These are phyloP conservation scores for Tauraco erythrolophus DNA, from an alignment of 2,113 vertebrate species.

Conservation along the genomic window DNA sequence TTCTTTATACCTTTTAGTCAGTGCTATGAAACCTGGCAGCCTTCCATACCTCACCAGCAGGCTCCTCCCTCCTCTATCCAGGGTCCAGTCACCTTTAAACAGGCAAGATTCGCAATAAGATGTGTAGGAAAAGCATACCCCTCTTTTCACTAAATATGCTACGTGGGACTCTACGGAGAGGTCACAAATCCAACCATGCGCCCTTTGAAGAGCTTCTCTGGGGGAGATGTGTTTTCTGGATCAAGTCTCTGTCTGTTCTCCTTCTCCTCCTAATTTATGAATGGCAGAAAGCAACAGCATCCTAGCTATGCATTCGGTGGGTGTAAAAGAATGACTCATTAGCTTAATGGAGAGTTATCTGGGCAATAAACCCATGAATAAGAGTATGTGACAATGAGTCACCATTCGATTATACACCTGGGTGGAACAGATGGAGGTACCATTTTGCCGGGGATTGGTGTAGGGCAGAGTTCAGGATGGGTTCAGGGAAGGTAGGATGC, in stretches of 20 bases:
- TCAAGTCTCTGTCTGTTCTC: neutral
- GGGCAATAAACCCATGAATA: constrained; percentile 53
- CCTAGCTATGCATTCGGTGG: constrained; percentile 22
- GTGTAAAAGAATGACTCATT: constrained; percentile 14
- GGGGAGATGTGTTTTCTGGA: neutral
- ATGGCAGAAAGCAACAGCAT: constrained; percentile 38
- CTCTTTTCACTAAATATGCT: neutral
- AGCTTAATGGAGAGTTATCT: constrained; percentile 60
- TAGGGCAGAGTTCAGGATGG: neutral
- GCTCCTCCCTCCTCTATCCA: neutral
- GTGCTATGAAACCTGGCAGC: neutral
- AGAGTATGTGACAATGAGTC: constrained; percentile 51
- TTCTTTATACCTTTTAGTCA: neutral
- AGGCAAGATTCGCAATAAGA: neutral
- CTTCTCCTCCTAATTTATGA: neutral
- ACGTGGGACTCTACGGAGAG: neutral
- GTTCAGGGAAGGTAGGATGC: neutral
- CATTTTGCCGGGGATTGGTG: constrained; percentile 32
- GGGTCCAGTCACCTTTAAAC: neutral
- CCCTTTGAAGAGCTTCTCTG: neutral
- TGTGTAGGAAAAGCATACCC: neutral
- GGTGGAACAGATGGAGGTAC: constrained; percentile 41
- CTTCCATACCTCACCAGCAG: neutral
- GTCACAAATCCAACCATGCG: neutral
- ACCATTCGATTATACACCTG: constrained; percentile 16